Percentiles rank a stretch among this genome's conserved stretches.
Conservation (phyloP, 2,797 vertebrate species). For the Thamnophis elegans region DNA sequence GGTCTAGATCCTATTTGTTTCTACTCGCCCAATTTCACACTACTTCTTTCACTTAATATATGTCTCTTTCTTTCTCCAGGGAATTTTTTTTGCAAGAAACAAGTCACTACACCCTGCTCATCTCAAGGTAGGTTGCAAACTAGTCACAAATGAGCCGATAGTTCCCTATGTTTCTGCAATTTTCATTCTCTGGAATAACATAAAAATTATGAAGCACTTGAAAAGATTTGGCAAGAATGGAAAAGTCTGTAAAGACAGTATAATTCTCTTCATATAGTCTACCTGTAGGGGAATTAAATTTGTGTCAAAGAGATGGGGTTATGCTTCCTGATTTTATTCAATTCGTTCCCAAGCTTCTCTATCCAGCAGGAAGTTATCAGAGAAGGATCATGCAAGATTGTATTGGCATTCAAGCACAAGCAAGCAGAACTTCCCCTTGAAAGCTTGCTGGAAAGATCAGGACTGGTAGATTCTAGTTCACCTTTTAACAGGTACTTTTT, state of each 20-base stretch:
- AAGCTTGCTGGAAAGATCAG: background rate
- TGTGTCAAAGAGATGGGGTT: background rate
- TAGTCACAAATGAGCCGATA: background rate
- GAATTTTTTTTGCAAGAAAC: conserved; percentile 27
- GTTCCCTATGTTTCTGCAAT: background rate
- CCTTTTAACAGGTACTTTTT: background rate
- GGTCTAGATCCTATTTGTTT: background rate
- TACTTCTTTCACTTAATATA: conserved; percentile 6
- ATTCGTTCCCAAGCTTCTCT: background rate
- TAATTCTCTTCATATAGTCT: background rate
- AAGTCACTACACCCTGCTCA: conserved; percentile 48
- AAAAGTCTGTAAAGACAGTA: background rate
- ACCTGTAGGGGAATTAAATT: background rate
- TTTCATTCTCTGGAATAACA: background rate
- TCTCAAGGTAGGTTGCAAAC: conserved; percentile 61
- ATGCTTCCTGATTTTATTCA: background rate
- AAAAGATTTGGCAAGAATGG: background rate
- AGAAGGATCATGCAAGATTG: background rate
- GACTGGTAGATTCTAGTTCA: background rate
- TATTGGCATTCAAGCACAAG: background rate
- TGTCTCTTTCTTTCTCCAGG: conserved; percentile 53
- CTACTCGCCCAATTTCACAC: background rate
- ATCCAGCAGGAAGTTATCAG: background rate
- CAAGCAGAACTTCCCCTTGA: background rate
- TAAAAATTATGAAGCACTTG: background rate